Base-by-base conservation (phyloP, 2,888 invertebrate species). In the Ischnura elegans region DNA sequence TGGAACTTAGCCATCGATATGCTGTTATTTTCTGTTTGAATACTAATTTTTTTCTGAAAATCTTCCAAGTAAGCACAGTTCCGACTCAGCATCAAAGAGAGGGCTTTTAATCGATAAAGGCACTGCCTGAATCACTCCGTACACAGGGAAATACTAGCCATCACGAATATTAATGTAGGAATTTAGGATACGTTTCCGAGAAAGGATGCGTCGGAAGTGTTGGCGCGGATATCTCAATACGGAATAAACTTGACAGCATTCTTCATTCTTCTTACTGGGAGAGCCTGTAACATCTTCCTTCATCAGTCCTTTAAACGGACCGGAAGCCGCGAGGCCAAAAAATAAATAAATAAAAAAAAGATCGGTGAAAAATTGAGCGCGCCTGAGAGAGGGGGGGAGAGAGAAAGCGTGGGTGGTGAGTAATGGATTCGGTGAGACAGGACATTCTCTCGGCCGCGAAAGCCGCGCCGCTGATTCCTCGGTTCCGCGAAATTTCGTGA, bases 401-500 rank as follows among this genome's bases (percentile, higher is more conserved):
- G 29, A 29, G 66, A 5, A 10, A 16, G 76, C 0, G 76, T 10
- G 36, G 76, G 76, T 10, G 76, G 76, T 76, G 76, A 76, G 76
- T 36, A 76, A 76, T 76, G 76, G 36, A 76, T 76, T 76, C n/a
- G 21, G 61, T 76, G 76, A 36, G 76, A 76, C 36, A 76, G 10
- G 25, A n/a, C n/a, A n/a, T n/a, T n/a, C 29, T 36, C 76, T 76
- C 61, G 25, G 36, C 76, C 76, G 76, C 76, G 76, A 76, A 76
- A 29, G 36, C 36, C 36, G 36, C 76, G 76, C n/a, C 16, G 76
- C 76, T 76, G 29, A 76, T n/a, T 36, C 76, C 36, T 76, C 16
- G 10, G 10, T 76, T 76, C 76, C 76, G 76, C 76, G 76, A 76
- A 76, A 76, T 36, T 29, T 76, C 76, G 76, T 76, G 76, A 76